Evolutionary conservation across 2,113 vertebrate species (phyloP), one percentile per base, ranked within the genome.

Genomic region (Bombycilla garrulus): DNA sequence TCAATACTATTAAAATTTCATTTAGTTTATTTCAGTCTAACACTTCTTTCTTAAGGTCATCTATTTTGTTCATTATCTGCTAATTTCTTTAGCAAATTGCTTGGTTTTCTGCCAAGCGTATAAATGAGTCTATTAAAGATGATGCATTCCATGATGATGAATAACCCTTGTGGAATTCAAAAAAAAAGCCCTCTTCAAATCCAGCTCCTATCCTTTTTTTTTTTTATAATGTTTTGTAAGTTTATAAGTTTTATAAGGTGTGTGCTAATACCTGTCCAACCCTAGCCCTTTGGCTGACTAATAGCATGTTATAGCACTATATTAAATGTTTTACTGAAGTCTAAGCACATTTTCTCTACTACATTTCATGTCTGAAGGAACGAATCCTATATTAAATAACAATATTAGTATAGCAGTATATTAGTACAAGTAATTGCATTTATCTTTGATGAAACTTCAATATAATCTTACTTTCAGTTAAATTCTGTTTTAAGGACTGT

Each of bases 251-350:
- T 94, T 61, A 44, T 66, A 76, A 88, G 54, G 45, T 61, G 23
- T 86, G 20, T 90, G 14, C 10, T 80, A 77, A 62, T 62, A 81
- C 20, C 36, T 93, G 67, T 61, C 54, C 38, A 86, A 7, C 4
- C 14, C 23, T 80, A 83, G 72, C 18, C 22, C 38, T 73, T 61
- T 92, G 66, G 9, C n/a, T 77, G 74, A 92, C 18, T 62, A 90
- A 88, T 29, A 65, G 5, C 23, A 80, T 36, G 74, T 86, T 56
- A 42, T 24, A 91, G 16, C 57, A 88, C 31, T 47, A 15, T 57
- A 69, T 82, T 90, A 93, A 94, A 72, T 92, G 73, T 88, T 94
- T 90, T 81, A 86, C 38, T 62, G 42, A 86, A 86, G 40, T 62
- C 79, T 65, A 88, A 83, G 72, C 11, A 35, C 11, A 53, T 93